Evolutionary conservation across 2,888 invertebrate genomes (phyloP), one percentile per base, ranked within the genome.

Genomic region (Julus scandinavius): DNA sequence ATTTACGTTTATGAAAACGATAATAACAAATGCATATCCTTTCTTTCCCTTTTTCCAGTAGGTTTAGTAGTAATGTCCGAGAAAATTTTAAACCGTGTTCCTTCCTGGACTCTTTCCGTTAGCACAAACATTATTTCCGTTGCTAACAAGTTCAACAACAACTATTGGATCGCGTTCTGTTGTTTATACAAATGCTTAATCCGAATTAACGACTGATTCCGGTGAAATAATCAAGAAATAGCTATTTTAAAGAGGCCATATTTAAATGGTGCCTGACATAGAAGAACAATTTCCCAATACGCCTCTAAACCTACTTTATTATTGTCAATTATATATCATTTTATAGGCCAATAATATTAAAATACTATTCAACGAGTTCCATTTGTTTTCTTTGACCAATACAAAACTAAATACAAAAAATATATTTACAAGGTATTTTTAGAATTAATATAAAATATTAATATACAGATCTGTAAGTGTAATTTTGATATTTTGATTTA

Each of bases 31-130:
- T 49, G 15, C 17, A 58, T 17, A 58, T 58, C 58, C 58, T 58
- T 58, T 58, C 17, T 58, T 58, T 58, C 58, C 58, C 29, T 29
- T 58, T 17, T 17, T 58, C 58, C 58, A 58, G 58, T 17, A 17
- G 58, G 5, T 58, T 58, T 17, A 58, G 5, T 58, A 17, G 15
- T 58, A 58, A 58, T 58, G 58, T 58, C 17, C 58, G 58, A 58
- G 58, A 58, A 58, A 58, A 5, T 58, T 58, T 17, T 17, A 58
- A 58, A 7, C 17, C 58, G 58, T 58, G 58, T 58, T 58, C 58
- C 58, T 58, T 58, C 58, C 58, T 58, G 58, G 58, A 58, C 58
- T 58, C 58, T 58, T 58, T 58, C 58, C 58, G 58, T 17, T 58
- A 58, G 58, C 58, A 17, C 58, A 58, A 58, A 58, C 58, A 58